phyloP scores from a whole-genome alignment of 2,888 invertebrate species.

The Oligia strigilis region DNA sequence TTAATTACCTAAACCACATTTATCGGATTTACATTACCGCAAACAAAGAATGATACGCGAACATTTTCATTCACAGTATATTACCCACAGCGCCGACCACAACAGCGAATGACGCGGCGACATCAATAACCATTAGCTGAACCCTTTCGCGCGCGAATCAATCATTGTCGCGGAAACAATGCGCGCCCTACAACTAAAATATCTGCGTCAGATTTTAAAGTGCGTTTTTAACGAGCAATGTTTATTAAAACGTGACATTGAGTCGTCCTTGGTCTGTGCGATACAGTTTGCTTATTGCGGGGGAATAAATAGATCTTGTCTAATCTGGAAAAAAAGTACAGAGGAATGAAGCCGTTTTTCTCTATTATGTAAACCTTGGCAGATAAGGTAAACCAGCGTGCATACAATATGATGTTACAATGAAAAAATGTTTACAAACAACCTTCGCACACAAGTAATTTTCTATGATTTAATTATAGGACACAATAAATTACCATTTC shows the following conservation, averaged over 20 bases:
- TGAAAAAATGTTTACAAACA: neutral
- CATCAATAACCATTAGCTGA: conserved; percentile 71
- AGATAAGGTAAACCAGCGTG: neutral
- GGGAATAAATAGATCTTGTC: conserved; percentile 18
- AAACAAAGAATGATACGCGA: conserved; percentile 48
- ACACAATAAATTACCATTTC: neutral
- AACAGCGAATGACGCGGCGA: conserved; percentile 52
- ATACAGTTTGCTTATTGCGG: conserved; percentile 26
- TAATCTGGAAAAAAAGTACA: conserved; percentile 14
- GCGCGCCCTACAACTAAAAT: conserved; percentile 58
- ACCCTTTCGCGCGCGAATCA: conserved; percentile 63
- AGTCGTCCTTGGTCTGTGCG: conserved; percentile 22
- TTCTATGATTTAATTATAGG: neutral
- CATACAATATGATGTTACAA: neutral
- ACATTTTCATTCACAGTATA: conserved; percentile 44
- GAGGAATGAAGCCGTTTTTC: neutral
- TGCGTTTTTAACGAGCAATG: conserved; percentile 64
- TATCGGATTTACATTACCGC: conserved; percentile 41
- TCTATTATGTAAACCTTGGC: neutral
- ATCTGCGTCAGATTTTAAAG: conserved; percentile 63
- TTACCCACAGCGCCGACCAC: conserved; percentile 42
- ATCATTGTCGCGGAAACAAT: conserved; percentile 71
- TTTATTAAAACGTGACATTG: conserved; percentile 59
- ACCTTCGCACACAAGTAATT: neutral
- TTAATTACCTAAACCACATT: conserved; percentile 32